phyloP scores from a whole-genome alignment of 2,888 invertebrate genomes.

The Nematopogon swammerdamellus region DNA sequence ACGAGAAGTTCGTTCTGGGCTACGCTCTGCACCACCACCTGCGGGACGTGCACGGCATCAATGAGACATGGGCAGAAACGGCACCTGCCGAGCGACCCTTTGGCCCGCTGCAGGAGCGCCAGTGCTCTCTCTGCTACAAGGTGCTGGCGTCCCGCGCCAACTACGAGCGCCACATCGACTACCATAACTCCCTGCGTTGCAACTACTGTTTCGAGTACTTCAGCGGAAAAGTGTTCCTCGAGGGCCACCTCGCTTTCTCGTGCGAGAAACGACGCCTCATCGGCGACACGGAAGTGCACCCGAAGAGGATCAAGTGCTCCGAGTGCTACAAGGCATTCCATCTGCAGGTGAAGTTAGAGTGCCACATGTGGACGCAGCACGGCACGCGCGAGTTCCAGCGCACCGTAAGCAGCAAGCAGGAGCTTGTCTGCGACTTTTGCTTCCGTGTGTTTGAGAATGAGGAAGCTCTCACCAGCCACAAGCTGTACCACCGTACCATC shows the following conservation, averaged over 20 bases:
- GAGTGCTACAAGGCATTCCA: slow-evolving; percentile 50
- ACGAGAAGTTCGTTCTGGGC: slow-evolving; percentile 34
- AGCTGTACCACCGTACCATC: slow-evolving; percentile 40
- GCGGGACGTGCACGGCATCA: slow-evolving; percentile 33
- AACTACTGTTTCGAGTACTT: slow-evolving; percentile 51
- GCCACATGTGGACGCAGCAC: slow-evolving; percentile 42
- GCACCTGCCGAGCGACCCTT: slow-evolving; percentile 26
- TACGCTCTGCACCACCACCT: slow-evolving; percentile 44
- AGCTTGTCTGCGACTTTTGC: slow-evolving; percentile 45
- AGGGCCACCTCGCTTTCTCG: slow-evolving; percentile 41
- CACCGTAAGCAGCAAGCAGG: slow-evolving; percentile 20
- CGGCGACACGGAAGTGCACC: slow-evolving; percentile 38
- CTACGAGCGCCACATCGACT: slow-evolving; percentile 46
- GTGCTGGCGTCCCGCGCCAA: slow-evolving; percentile 45
- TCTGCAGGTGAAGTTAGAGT: slow-evolving; percentile 45
- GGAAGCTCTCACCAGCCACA: slow-evolving; percentile 34
- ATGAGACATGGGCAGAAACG: slow-evolving; percentile 35
- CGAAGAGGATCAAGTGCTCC: slow-evolving; percentile 41
- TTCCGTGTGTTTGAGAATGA: slow-evolving; percentile 45
- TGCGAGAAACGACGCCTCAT: slow-evolving; percentile 43
- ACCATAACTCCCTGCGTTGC: slow-evolving; percentile 45
- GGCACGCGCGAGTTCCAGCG: slow-evolving; percentile 15
- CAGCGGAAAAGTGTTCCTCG: slow-evolving; percentile 36
- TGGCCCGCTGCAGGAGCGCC: slow-evolving; percentile 39
- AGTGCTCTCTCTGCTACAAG: slow-evolving; percentile 46